A percentile compares a stretch with the other conserved stretches of the same genome.
These are phyloP conservation scores for Trypoxylus dichotomus DNA, from an alignment of 1,140 invertebrate species.

Conservation along the genomic window DNA sequence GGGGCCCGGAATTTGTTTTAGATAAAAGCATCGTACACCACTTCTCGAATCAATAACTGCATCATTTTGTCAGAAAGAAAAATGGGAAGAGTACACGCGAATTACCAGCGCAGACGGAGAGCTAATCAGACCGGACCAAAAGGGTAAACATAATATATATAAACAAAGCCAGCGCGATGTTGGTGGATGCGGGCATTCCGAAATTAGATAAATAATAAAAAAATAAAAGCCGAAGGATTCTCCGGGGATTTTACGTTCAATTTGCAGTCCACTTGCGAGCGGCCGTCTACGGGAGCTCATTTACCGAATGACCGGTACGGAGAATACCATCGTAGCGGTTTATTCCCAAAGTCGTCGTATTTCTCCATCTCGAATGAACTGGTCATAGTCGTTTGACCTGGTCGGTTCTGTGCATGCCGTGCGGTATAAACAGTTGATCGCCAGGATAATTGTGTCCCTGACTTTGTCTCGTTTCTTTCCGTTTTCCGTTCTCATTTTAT, in stretches of 20 bases:
- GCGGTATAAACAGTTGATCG: background rate
- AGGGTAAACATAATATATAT: conserved; percentile 3
- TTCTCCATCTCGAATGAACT: conserved; percentile 8
- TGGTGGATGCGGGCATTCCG: background rate
- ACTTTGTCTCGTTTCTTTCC: background rate
- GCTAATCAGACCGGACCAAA: background rate
- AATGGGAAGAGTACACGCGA: background rate
- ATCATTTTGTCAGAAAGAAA: background rate
- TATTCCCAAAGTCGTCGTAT: conserved; percentile 14
- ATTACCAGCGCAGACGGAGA: background rate
- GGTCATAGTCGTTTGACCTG: background rate
- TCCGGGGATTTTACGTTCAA: conserved; percentile 15
- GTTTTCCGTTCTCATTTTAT: background rate
- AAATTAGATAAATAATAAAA: conserved; percentile 24
- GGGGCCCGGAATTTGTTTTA: too few species aligned
- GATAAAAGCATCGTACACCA: background rate
- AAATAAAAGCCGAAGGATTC: conserved; percentile 5
- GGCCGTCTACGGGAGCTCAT: conserved; percentile 10
- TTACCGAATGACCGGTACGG: background rate
- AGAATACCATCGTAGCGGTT: background rate
- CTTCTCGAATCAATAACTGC: background rate
- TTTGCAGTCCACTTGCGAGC: conserved; percentile 18
- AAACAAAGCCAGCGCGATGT: background rate
- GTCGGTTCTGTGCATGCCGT: background rate
- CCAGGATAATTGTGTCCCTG: background rate